phyloP scores from a whole-genome alignment of 2,113 vertebrate species.

The Neodon shergylaensis region DNA sequence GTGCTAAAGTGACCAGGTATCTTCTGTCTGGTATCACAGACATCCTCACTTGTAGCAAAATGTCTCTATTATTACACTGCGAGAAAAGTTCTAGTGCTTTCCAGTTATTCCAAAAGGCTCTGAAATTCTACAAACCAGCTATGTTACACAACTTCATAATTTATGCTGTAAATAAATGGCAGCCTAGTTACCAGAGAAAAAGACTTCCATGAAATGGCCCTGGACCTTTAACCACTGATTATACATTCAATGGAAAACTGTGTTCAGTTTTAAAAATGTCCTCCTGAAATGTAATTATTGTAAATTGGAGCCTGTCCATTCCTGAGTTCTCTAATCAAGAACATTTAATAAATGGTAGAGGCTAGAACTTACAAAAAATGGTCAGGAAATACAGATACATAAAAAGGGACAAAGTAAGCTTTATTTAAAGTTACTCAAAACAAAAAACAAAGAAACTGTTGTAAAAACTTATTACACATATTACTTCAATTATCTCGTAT shows the following conservation, averaged over 20 bases:
- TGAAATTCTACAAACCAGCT: neutral
- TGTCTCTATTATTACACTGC: neutral
- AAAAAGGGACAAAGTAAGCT: neutral
- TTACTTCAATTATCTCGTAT: neutral
- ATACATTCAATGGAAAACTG: neutral
- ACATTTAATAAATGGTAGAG: neutral
- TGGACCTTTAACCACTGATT: neutral
- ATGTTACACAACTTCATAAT: no score
- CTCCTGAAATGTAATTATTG: neutral
- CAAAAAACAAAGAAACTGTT: neutral
- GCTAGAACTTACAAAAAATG: neutral
- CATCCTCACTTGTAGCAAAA: neutral
- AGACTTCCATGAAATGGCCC: neutral
- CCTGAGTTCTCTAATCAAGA: neutral
- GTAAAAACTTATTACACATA: neutral
- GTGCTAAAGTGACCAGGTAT: neutral
- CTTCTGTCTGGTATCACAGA: neutral
- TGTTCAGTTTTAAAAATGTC: neutral
- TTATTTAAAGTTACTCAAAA: neutral
- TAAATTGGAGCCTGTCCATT: neutral
- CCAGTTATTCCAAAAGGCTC: neutral
- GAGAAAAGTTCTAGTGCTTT: neutral
- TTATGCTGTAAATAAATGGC: neutral
- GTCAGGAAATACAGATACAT: slow-evolving; percentile 1
- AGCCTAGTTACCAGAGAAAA: neutral